phyloP scores from a whole-genome alignment of 1,140 invertebrate genomes.

The Trypoxylus dichotomus region DNA sequence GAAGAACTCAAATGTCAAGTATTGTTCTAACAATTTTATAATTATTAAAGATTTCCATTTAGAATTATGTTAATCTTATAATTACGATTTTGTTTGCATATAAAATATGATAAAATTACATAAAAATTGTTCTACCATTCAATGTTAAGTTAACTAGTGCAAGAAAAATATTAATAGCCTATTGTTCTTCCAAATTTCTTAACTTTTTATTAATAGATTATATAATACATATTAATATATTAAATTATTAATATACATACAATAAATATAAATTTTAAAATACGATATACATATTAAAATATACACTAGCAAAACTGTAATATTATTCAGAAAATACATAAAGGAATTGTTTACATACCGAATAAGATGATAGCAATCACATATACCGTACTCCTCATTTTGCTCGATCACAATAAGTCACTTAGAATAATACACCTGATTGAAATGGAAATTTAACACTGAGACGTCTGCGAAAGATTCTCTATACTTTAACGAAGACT shows the following conservation, averaged over 20 bases:
- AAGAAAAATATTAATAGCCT: too few species aligned
- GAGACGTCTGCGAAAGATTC: not conserved
- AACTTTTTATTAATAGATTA: not conserved
- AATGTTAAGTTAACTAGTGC: too few species aligned
- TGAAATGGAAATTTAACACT: constrained; percentile 6
- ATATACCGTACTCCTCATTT: not conserved
- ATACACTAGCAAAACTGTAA: not conserved
- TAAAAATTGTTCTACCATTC: too few species aligned
- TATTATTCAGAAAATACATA: too few species aligned
- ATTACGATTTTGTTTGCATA: too few species aligned
- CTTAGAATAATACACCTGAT: not conserved
- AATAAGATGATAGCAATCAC: not conserved
- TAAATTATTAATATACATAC: not conserved
- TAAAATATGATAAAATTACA: too few species aligned
- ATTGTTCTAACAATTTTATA: too few species aligned
- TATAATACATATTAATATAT: not conserved
- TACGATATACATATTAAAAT: not conserved
- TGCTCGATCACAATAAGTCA: not conserved
- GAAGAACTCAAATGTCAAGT: too few species aligned
- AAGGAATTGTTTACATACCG: not conserved
- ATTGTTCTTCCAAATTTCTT: not conserved
- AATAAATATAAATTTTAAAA: not conserved
- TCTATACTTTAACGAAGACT: not conserved
- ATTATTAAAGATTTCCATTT: too few species aligned
- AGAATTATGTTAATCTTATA: too few species aligned